A percentile compares a stretch with the other conserved stretches of the same genome.
These are phyloP conservation scores for Colinus virginianus DNA, from an alignment of 2,113 vertebrate genomes.

Conservation along the genomic window DNA sequence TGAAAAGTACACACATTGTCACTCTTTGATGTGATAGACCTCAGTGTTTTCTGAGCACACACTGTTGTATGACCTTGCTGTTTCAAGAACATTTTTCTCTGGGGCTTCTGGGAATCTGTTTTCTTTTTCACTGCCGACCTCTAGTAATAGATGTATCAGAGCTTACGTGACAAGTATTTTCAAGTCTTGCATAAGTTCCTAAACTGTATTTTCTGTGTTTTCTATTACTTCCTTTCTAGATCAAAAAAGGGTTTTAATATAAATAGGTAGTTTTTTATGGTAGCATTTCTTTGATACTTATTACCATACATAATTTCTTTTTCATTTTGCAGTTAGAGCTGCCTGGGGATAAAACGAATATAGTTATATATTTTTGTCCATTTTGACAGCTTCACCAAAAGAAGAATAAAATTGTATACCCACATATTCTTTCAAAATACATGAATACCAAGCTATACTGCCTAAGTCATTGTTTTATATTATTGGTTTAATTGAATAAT, in stretches of 20 bases:
- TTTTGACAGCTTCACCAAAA: slow-evolving; percentile 1
- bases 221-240: slow-evolving; percentile 23
- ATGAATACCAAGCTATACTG: neutral
- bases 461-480: neutral
- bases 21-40: neutral
- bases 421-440: neutral
- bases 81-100: slow-evolving; percentile 51
- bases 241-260: slow-evolving; percentile 38
- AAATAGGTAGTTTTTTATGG: slow-evolving; percentile 37
- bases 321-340: neutral
- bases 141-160: slow-evolving; percentile 47
- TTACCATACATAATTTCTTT: slow-evolving; percentile 45
- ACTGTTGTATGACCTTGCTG: slow-evolving; percentile 29
- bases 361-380: slow-evolving; percentile 2
- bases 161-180: slow-evolving; percentile 42
- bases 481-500: neutral
- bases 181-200: neutral
- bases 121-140: slow-evolving; percentile 52
- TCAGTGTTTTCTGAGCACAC: neutral
- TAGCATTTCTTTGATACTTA: slow-evolving; percentile 37
- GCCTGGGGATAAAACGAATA: slow-evolving; percentile 7
- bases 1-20: neutral
- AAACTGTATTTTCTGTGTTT: slow-evolving; percentile 9
- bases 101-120: slow-evolving; percentile 47
- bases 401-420: slow-evolving; percentile 10